A percentile compares a stretch with the other conserved stretches of the same genome.
phyloP scores from a whole-genome alignment of 2,113 vertebrate species.

The Cisticola juncidis region DNA sequence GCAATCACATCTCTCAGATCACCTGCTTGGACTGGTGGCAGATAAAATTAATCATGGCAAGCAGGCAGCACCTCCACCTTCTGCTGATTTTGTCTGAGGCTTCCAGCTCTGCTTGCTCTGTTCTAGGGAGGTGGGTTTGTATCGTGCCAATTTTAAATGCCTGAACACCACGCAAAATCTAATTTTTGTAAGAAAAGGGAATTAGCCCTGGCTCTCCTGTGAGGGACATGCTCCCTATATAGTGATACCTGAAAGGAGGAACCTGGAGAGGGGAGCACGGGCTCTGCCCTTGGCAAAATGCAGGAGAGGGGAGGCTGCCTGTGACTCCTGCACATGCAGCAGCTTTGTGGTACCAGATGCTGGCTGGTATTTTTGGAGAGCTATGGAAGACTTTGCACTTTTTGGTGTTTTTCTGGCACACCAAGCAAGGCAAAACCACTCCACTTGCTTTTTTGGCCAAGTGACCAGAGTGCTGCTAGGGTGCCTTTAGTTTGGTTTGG shows the following conservation, averaged over 20 bases:
- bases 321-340: not conserved
- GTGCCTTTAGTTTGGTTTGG: not conserved
- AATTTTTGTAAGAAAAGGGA: not conserved
- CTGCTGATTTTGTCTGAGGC: not conserved
- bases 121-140: not conserved
- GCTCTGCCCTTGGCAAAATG: not conserved
- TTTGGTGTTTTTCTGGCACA: not conserved
- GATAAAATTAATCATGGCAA: not conserved
- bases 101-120: not conserved
- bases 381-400: not conserved
- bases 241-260: not conserved
- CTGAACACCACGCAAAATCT: not conserved
- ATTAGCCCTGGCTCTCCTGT: not conserved
- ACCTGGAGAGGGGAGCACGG: not conserved
- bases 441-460: not conserved
- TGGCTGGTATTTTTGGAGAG: not conserved
- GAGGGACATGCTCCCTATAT: not conserved
- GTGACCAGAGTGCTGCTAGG: not conserved
- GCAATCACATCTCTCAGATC: not conserved
- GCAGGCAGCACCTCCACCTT: not conserved
- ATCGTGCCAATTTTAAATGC: accelerated
- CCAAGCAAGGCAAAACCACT: not conserved
- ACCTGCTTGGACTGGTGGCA: not conserved
- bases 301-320: not conserved
- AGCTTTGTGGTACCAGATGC: not conserved